Evolutionary conservation across 2,797 vertebrate species (phyloP), one percentile per base, ranked within the genome.

Genomic region (Sebastes hubbsi): DNA sequence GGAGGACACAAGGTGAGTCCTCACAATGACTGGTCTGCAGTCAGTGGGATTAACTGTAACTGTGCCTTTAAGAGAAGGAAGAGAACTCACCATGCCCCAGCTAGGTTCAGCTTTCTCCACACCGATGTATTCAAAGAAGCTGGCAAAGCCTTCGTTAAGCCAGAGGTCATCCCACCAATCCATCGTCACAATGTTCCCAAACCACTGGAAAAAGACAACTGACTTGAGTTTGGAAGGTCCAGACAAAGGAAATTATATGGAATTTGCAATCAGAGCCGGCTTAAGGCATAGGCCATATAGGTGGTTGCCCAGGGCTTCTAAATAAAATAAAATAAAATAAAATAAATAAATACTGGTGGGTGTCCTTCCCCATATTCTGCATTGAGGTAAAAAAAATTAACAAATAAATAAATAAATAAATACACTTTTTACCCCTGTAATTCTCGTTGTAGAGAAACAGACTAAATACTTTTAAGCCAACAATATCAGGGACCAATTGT

Each of bases 131-230:
- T 99, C 98, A 88, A 99, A 99, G 93, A 97, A 99, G 90, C 97
- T 98, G 87, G 98, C 98, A 83, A 99, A 99, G 81, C 98, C 98
- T 89, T 99, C 98, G 54, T 99, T 99, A 8, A 99, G 95, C 98
- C 98, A 99, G 83, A 99, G 91, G 84, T 99, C 98, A 13, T 99
- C 98, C 98, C 98, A 99, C 98, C 98, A 99, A 54, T 99, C 97
- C 98, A 99, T 99, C 6, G 98, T 99, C 88, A 99, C 98, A 25
- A 95, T 97, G 92, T 99, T 99, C 75, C 98, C 98, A 95, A 99
- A 99, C 98, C 98, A 99, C 98, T 99, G 86, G 22, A 94, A 91
- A 71, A 66, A 73, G n/a, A 83, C 58, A 32, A 29, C 2, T n/a
- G 10, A 22, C 4, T 22, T 59, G 13, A 49, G 16, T 13, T 69